Evolutionary conservation across 2,797 vertebrate genomes (phyloP).

Genomic region (Heterohyrax brucei): DNA sequence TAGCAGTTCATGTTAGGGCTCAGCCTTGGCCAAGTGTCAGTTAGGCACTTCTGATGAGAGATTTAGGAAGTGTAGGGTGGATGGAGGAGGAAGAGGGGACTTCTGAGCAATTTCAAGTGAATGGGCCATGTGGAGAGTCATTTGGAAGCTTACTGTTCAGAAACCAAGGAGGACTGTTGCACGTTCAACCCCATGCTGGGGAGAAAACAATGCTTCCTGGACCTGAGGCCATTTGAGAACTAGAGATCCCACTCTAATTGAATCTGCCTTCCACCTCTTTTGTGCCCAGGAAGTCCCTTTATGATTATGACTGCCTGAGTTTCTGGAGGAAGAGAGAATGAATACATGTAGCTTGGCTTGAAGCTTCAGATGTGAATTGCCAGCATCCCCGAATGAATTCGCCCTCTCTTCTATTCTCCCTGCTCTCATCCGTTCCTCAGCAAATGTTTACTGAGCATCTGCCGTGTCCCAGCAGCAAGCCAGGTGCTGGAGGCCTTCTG

Average conservation of each 20-base stretch:
- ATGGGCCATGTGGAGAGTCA: conserved; percentile 50
- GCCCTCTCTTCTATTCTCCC: neutral
- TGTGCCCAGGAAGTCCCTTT: conserved; percentile 59
- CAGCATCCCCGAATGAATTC: neutral
- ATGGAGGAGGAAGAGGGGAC: neutral
- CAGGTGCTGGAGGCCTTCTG: neutral
- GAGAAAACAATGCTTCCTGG: conserved; percentile 64
- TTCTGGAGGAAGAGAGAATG: neutral
- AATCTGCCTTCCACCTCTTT: conserved; percentile 68
- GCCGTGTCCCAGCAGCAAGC: neutral
- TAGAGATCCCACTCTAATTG: conserved; percentile 69
- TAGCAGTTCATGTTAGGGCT: conserved; percentile 17
- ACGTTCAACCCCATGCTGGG: conserved; percentile 74
- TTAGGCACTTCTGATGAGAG: conserved; percentile 54
- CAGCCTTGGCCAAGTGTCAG: neutral
- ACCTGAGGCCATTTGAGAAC: conserved; percentile 31
- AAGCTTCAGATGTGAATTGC: neutral
- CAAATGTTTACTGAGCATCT: neutral
- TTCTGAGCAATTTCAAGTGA: conserved; percentile 59
- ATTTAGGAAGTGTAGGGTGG: neutral
- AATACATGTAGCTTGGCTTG: neutral
- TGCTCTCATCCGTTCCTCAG: neutral
- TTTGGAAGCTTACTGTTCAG: conserved; percentile 79
- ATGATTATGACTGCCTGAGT: neutral
- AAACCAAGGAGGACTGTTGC: conserved; percentile 65